Percentiles rank a stretch among this genome's conserved stretches.
Conservation (phyloP, 2,888 invertebrate genomes). For the Perizoma affinitatum region DNA sequence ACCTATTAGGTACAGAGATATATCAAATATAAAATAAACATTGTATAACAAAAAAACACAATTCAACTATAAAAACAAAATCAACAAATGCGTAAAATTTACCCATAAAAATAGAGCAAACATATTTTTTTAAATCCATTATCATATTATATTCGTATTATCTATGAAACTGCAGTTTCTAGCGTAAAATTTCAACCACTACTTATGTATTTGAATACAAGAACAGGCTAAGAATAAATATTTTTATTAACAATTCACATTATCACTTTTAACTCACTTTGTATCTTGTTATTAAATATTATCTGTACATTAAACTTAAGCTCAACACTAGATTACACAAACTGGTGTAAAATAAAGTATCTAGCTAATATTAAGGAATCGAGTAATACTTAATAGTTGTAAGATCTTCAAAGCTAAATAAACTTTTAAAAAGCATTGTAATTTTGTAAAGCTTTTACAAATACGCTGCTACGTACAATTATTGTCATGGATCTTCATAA, state of each 20-base stretch:
- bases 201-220: conserved; percentile 17
- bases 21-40: neutral
- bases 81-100: conserved; percentile 20
- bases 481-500: conserved; percentile 65
- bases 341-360: conserved; percentile 11
- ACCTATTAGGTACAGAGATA: neutral
- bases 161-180: conserved; percentile 10
- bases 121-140: conserved; percentile 1
- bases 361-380: conserved; percentile 10
- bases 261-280: conserved; percentile 22
- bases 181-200: conserved; percentile 2
- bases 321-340: conserved; percentile 13
- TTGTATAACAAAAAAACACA: conserved; percentile 2
- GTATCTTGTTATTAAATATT: conserved; percentile 10
- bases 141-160: conserved; percentile 4
- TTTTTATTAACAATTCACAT: conserved; percentile 14
- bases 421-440: conserved; percentile 40
- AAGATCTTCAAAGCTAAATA: conserved; percentile 14
- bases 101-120: neutral
- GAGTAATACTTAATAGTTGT: conserved; percentile 17
- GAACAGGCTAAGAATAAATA: conserved; percentile 16
- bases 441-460: conserved; percentile 21
- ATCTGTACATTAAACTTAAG: conserved; percentile 22
- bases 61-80: conserved; percentile 22
- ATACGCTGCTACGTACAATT: conserved; percentile 61